A percentile compares a stretch with the other conserved stretches of the same genome.
Conservation (phyloP, 1,140 invertebrate genomes). For the Meloidogyne exigua region DNA sequence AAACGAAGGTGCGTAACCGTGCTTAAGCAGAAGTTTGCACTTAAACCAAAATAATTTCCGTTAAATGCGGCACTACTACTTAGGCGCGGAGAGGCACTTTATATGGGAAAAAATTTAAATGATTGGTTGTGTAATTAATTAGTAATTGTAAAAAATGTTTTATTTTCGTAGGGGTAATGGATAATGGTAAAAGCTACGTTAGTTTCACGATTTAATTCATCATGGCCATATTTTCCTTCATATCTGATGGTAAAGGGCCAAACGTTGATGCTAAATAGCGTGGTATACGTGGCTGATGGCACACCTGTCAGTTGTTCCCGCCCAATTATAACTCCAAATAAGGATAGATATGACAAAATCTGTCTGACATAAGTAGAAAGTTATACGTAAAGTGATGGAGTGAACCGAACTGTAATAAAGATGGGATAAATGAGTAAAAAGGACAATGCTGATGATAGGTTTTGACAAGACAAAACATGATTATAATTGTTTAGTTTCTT, state of each 20-base stretch:
- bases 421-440: too few species aligned
- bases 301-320: background rate
- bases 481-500: too few species aligned
- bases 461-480: too few species aligned
- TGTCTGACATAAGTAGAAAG: too few species aligned
- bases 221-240: background rate
- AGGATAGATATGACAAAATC: too few species aligned
- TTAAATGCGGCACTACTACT: slow-evolving; percentile 45
- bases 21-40: slow-evolving; percentile 39
- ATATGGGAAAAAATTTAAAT: background rate
- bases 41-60: slow-evolving; percentile 25
- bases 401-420: too few species aligned
- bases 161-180: background rate
- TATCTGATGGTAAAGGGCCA: background rate
- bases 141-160: background rate
- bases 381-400: too few species aligned
- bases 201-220: background rate
- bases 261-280: background rate
- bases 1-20: background rate
- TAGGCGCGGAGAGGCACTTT: slow-evolving; percentile 14
- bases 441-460: too few species aligned
- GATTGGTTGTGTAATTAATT: background rate
- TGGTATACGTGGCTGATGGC: background rate
- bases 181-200: background rate
- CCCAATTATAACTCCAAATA: background rate